Base-by-base conservation (phyloP, 2,113 vertebrate species). In the Tricholaema leucomelas region DNA sequence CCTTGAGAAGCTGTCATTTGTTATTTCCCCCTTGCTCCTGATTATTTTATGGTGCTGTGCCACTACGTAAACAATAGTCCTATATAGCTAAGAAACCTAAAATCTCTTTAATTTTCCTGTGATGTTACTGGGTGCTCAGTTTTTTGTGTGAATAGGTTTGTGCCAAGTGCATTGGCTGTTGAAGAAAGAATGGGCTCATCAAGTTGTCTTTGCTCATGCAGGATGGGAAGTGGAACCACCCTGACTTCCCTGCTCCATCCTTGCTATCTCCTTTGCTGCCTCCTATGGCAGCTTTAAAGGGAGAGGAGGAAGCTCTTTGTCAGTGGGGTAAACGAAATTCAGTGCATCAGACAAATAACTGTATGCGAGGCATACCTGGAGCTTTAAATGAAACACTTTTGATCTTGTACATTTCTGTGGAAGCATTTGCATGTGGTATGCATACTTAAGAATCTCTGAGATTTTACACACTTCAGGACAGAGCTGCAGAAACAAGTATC, bases 151-250 rank as follows among this genome's bases (percentile, higher is more conserved):
- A 66, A 30, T 16, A 64, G 15, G 3, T 20, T 84, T 59, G 25
- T 85, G 64, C 70, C 42, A 61, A 15, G 60, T 20, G 17, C 66
- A 31, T 9, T 75, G 44, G 16, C 12, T 73, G 36, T 9, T 81
- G 27, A 11, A 61, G 69, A 58, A 75, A 10, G 69, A 60, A 44
- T 0, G 2, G 30, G 15, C 19, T 81, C n/a, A 14, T 31, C 10
- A 16, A 36, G 36, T 30, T 46, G 36, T 61, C 36, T 28, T 63
- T 44, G 72, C 48, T 81, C 7, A 10, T 9, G 28, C 24, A 36
- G 65, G 60, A 12, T 28, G 74, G 21, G 33, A 27, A 18, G 19
- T 2, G 0, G 58, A 66, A 25, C 1, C 2, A 1, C 0, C 0
- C 2, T 1, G 63, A 65, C 7, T 31, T 85, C 64, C 35, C 20